Evolutionary conservation across 1,140 invertebrate species (phyloP), one percentile per base, ranked within the genome.

Genomic region (Anastrepha ludens): DNA sequence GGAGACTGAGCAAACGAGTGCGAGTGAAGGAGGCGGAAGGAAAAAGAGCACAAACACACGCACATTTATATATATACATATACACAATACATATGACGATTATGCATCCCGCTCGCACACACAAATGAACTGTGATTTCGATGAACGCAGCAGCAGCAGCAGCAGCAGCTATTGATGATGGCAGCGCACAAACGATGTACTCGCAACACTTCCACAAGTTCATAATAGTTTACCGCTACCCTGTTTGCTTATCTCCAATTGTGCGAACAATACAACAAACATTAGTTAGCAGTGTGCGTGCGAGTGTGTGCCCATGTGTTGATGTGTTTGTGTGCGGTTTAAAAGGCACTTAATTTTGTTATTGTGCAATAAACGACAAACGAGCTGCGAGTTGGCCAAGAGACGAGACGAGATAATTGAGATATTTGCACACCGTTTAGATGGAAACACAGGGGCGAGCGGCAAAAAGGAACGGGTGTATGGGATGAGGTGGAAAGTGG

Each of bases 341-440:
- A 87, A 89, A 88, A 89, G 86, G 87, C 87, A 88, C 87, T 87
- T 89, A 89, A 89, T 88, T 87, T 88, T 88, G 88, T 89, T 89
- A 89, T 89, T 88, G 58, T 88, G 59, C 81, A 88, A 89, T 86
- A 87, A 88, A 87, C 88, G 88, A 87, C 55, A 62, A 81, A 88
- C 88, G 50, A 67, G 74, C 74, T 55, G 17, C 74, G 67, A 88
- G 87, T 88, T 85, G 44, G 55, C 85, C 85, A 62, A 86, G 59
- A 86, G 87, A 60, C 50, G 50, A 81, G 64, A 87, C 60, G 55
- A 86, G 88, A 88, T 88, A 88, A 88, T 88, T 88, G 85, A 88
- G 70, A 88, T 88, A 88, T 88, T 88, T 88, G 85, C 86, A 88
- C 88, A 88, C 70, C 67, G 70, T 88, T 88, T 87, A 78, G 88